These are phyloP conservation scores for Melieria crassipennis DNA, from an alignment of 2,888 invertebrate genomes.

Conservation along the genomic window DNA sequence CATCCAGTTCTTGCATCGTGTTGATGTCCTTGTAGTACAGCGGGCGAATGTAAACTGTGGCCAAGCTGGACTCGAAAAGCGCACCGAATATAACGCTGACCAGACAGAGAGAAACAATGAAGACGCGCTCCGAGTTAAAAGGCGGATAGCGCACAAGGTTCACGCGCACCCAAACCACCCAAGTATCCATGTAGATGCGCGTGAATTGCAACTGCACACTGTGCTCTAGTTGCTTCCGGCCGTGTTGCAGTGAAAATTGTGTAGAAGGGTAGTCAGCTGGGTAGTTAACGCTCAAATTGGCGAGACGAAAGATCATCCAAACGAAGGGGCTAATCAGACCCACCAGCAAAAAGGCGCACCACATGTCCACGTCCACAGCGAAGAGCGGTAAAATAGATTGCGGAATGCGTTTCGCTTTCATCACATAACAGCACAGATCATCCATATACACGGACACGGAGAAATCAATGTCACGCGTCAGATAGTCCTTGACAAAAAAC, in stretches of 20 bases:
- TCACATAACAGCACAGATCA: constrained; percentile 63
- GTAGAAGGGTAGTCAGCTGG: not conserved
- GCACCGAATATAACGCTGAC: constrained; percentile 65
- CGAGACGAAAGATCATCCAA: constrained; percentile 55
- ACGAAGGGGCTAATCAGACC: constrained; percentile 51
- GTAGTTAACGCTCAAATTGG: constrained; percentile 46
- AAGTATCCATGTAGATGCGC: constrained; percentile 58
- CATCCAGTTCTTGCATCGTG: constrained; percentile 61
- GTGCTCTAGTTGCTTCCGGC: not conserved
- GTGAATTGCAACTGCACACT: constrained; percentile 34
- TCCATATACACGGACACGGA: constrained; percentile 63
- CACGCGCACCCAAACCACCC: constrained; percentile 62
- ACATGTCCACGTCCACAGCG: constrained; percentile 58
- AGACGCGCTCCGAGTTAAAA: constrained; percentile 61
- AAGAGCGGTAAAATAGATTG: constrained; percentile 63
- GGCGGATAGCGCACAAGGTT: constrained; percentile 59
- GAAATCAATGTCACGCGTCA: constrained; percentile 59
- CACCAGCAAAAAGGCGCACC: constrained; percentile 59
- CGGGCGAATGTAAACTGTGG: constrained; percentile 64
- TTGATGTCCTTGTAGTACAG: constrained; percentile 63
- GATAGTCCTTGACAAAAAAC: constrained; percentile 66
- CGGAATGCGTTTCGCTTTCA: constrained; percentile 63
- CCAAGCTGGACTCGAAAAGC: constrained; percentile 64
- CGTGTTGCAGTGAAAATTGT: not conserved
- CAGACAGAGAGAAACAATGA: constrained; percentile 61